A percentile compares a stretch with the other conserved stretches of the same genome.
phyloP scores from a whole-genome alignment of 2,113 vertebrate genomes.

The Centropristis striata region DNA sequence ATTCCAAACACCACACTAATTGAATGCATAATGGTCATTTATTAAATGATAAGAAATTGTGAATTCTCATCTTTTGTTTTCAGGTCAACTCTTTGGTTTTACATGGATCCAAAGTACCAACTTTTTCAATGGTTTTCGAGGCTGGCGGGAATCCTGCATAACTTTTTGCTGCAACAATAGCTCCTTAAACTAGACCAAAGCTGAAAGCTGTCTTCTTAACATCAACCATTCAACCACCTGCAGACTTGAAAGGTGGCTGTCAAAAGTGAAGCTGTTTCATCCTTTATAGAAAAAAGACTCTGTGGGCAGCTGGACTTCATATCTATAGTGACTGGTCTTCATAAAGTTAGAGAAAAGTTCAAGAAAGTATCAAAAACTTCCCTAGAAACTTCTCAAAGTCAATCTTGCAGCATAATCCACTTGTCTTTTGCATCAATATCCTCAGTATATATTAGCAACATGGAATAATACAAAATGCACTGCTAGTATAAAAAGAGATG shows the following conservation, averaged over 20 bases:
- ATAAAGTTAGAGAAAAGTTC: background rate
- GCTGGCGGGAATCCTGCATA: background rate
- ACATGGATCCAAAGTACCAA: background rate
- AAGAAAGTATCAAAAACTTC: too few relatives aligned
- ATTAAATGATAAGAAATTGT: background rate
- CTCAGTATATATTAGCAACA: background rate
- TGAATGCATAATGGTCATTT: background rate
- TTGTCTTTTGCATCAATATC: background rate
- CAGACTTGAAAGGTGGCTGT: background rate
- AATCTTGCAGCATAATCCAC: background rate
- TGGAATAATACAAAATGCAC: background rate
- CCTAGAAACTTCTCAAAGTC: background rate
- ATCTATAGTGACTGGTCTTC: background rate
- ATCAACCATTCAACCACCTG: background rate
- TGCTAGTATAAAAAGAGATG: background rate
- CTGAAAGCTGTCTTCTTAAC: background rate
- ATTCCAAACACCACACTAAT: background rate
- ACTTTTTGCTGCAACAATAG: background rate
- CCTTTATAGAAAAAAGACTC: background rate
- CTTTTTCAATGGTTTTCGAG: background rate
- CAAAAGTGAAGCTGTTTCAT: background rate
- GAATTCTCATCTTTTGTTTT: background rate
- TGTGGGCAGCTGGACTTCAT: background rate
- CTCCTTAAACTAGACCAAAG: background rate
- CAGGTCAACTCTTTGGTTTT: too few relatives aligned